Evolutionary conservation across 37 sponge, comb jelly and placozoan species (phyloP).

Genomic region (Halichondria panicea): DNA sequence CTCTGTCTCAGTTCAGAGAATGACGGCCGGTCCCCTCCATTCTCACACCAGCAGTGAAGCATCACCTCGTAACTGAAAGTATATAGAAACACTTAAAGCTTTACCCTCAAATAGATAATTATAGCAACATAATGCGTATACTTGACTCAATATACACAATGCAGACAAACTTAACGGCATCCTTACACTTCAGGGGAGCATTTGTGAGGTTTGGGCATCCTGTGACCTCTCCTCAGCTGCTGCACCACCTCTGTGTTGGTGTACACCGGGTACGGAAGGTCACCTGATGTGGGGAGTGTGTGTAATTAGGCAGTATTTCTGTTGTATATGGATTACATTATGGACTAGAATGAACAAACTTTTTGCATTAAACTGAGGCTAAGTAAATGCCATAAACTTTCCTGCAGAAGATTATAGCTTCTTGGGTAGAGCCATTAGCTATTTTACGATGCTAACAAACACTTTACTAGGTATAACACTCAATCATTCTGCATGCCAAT

Average conservation of each 20-base stretch:
- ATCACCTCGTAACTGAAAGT: conserved; percentile 56
- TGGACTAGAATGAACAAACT: no score
- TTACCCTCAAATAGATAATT: neutral
- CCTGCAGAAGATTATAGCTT: no score
- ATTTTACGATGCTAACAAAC: no score
- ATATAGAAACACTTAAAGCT: neutral
- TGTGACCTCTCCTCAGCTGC: conserved; percentile 31
- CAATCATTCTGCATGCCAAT: no score
- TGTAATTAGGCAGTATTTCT: no score
- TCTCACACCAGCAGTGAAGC: conserved; percentile 56
- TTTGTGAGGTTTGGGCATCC: conserved; percentile 59
- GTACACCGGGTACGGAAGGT: conserved; percentile 52
- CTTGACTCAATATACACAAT: neutral
- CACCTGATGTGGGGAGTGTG: no score
- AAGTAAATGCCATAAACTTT: no score
- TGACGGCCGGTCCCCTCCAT: conserved; percentile 45
- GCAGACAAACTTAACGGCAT: neutral
- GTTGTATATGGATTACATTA: no score
- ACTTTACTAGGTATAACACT: no score
- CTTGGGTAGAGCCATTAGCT: no score
- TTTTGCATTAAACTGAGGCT: no score
- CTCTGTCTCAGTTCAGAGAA: conserved; percentile 36
- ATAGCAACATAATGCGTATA: neutral
- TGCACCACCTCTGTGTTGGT: conserved; percentile 30
- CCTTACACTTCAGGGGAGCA: conserved; percentile 74